Evolutionary conservation across 2,888 invertebrate genomes (phyloP).

Genomic region (Crocallis elinguaria): DNA sequence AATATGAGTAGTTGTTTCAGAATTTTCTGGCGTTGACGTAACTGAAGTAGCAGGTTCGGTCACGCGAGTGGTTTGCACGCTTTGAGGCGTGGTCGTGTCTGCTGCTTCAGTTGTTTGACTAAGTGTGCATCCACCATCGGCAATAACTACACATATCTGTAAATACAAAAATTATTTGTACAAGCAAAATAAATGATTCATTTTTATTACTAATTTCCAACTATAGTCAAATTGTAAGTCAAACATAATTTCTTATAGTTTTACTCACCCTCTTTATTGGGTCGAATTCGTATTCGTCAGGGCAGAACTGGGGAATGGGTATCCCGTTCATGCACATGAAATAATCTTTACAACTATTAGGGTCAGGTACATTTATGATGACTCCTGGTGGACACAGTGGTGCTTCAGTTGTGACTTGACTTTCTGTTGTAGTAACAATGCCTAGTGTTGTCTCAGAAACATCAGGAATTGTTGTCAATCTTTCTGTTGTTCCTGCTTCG

Average conservation of each 20-base stretch:
- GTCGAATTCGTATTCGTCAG: constrained; percentile 49
- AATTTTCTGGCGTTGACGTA: not conserved
- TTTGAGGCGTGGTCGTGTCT: not conserved
- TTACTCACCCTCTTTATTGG: constrained; percentile 17
- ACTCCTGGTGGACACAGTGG: constrained; percentile 41
- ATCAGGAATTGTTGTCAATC: not conserved
- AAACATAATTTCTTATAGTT: too few species aligned
- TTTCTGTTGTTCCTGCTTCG: not conserved
- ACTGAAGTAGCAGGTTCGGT: not conserved
- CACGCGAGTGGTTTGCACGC: not conserved
- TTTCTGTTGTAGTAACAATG: constrained; percentile 9
- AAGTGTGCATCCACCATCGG: constrained; percentile 39
- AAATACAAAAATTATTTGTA: constrained; percentile 6
- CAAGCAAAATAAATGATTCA: not conserved
- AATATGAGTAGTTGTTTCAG: not conserved
- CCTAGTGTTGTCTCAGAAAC: not conserved
- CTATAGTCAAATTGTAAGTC: too few species aligned
- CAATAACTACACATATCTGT: constrained; percentile 37
- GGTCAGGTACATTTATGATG: constrained; percentile 49
- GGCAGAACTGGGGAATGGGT: constrained; percentile 43
- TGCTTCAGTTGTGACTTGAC: constrained; percentile 1
- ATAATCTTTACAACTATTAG: constrained; percentile 42
- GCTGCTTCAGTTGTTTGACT: constrained; percentile 4
- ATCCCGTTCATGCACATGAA: constrained; percentile 50
- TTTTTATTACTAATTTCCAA: not conserved